These are phyloP conservation scores for Ectemnius cavifrons DNA, from an alignment of 2,888 invertebrate genomes.

Conservation along the genomic window DNA sequence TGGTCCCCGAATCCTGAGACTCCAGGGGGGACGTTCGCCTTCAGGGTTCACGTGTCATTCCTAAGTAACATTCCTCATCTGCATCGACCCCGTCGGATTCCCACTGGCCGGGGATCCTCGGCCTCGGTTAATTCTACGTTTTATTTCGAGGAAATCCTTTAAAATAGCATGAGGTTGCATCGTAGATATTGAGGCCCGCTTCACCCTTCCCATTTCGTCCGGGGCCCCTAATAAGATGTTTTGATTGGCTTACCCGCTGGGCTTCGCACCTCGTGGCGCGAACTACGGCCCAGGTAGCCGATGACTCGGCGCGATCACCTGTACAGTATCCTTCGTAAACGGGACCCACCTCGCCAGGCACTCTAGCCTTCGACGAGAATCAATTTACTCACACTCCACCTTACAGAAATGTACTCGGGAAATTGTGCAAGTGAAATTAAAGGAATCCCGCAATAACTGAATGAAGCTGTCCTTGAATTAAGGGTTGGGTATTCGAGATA, in stretches of 20 bases:
- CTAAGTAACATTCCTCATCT: neutral
- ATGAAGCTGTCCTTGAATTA: too few species aligned
- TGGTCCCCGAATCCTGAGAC: neutral
- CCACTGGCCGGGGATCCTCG: neutral
- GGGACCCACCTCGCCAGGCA: slow-evolving; percentile 25
- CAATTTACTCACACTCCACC: neutral
- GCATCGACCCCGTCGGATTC: neutral
- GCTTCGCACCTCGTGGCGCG: slow-evolving; percentile 63
- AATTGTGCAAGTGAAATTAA: neutral
- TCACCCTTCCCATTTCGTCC: slow-evolving; percentile 36
- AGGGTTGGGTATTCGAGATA: too few species aligned
- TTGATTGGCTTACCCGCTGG: slow-evolving; percentile 65
- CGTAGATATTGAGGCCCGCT: slow-evolving; percentile 24
- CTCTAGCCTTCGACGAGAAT: slow-evolving; percentile 8
- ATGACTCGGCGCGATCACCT: slow-evolving; percentile 63
- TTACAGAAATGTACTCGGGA: neutral
- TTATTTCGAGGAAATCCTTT: slow-evolving; percentile 34
- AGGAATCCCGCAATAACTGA: too few species aligned
- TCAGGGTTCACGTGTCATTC: neutral
- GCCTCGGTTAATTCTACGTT: slow-evolving; percentile 14
- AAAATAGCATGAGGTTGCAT: slow-evolving; percentile 40
- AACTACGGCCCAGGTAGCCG: slow-evolving; percentile 68
- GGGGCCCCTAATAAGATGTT: slow-evolving; percentile 63
- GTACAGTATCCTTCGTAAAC: slow-evolving; percentile 39
- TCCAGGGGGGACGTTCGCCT: neutral